Base-by-base conservation (phyloP, 2,113 vertebrate species). In the Alosa alosa region DNA sequence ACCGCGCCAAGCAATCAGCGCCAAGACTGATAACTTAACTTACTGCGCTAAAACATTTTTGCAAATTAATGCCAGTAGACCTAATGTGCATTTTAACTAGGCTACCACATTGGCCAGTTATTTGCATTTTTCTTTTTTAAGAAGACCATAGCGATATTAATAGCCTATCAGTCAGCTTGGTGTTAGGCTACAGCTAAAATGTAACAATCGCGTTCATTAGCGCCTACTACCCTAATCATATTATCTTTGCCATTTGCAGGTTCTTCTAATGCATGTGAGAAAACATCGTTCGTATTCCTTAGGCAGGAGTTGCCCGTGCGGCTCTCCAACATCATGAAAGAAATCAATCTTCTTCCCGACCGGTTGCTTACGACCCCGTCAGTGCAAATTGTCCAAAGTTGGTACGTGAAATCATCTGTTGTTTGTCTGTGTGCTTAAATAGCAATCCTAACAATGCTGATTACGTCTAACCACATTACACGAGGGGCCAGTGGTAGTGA, bases 301-400 rank as follows among this genome's bases (percentile, higher is more conserved):
- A 94, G 97, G 10, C 98, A 99, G 94, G 98, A 99, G 90, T 95
- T 99, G 57, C 98, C 97, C 0, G 98, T 99, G 1, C 95, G 98
- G 36, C 94, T 99, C 6, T 97, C 97, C 87, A 99, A 99, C 94
- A 99, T 99, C 87, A 99, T 99, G 98, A 99, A 99, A 87, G 98
- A 99, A 89, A 99, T 99, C 82, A 99, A 98, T 89, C 92, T 99
- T 60, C 91, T 99, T 85, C 98, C 98, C 0, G 96, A 97, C 92
- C 94, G 94, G 13, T 95, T 98, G 85, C 94, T 98, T 85, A 93
- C 92, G 55, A 99, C 98, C 0, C 95, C 96, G 0, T 98, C 98
- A 0, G 98, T 99, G 88, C 96, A 96, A 81, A 96, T 96, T 91
- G 97, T 99, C 20, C 97, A 98, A 90, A 96, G 97, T 94, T 99